These are phyloP conservation scores for Dissostichus mawsoni DNA, from an alignment of 2,113 vertebrate species.

Conservation along the genomic window DNA sequence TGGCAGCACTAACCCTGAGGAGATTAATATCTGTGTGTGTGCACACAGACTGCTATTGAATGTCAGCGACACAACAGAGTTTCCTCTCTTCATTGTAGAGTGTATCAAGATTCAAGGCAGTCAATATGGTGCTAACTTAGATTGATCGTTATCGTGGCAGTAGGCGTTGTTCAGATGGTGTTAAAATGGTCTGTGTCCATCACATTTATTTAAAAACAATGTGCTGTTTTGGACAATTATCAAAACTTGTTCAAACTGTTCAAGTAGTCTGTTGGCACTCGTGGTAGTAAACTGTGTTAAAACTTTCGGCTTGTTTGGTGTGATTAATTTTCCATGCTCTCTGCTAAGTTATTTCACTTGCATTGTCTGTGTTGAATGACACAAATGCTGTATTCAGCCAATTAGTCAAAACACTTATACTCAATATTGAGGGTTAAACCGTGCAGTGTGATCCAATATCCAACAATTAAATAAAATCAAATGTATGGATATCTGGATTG, in stretches of 20 bases:
- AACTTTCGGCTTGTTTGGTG: too few species aligned
- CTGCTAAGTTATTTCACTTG: neutral
- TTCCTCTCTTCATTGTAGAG: conserved; percentile 52
- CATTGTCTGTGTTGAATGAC: neutral
- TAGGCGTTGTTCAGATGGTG: conserved; percentile 42
- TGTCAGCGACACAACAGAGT: conserved; percentile 43
- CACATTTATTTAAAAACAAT: conserved; percentile 31
- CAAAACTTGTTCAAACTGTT: conserved; percentile 28
- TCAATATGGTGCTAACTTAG: conserved; percentile 59
- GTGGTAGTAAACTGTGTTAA: neutral
- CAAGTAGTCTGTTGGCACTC: conserved; percentile 19
- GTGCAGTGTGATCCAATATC: neutral
- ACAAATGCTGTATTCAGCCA: neutral
- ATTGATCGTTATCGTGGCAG: conserved; percentile 43
- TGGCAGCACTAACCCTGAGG: conserved; percentile 18
- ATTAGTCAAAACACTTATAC: neutral
- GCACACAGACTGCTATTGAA: conserved; percentile 29
- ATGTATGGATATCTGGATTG: neutral
- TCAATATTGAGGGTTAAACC: neutral
- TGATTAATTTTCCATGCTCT: too few species aligned
- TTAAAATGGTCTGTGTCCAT: conserved; percentile 30
- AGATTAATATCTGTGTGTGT: conserved; percentile 37
- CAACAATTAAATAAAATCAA: neutral
- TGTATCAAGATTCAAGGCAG: conserved; percentile 51
- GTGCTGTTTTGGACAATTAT: conserved; percentile 37